These are phyloP conservation scores for Gavialis gangeticus DNA, from an alignment of 2,113 vertebrate species.

Conservation along the genomic window DNA sequence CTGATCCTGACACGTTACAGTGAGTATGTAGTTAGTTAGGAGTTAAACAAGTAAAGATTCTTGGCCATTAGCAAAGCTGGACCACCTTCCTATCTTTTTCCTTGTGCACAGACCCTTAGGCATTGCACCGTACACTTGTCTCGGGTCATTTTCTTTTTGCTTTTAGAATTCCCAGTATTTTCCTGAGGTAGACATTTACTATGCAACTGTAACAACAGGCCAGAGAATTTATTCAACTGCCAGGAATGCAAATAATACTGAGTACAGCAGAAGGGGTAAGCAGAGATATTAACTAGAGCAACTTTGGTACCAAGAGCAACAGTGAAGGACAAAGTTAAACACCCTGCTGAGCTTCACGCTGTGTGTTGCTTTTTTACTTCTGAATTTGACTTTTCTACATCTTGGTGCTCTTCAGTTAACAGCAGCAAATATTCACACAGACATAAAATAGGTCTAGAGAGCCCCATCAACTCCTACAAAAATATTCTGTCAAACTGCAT, in stretches of 20 bases:
- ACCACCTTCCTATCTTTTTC: fast-evolving
- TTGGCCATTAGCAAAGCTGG: neutral
- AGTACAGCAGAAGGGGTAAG: neutral
- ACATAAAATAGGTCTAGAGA: neutral
- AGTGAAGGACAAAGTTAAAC: neutral
- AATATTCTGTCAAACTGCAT: neutral
- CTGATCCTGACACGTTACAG: neutral
- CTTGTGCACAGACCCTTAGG: neutral
- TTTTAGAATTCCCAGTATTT: neutral
- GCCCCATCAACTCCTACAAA: neutral
- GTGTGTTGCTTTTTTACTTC: neutral
- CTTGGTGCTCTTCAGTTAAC: neutral
- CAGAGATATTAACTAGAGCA: neutral
- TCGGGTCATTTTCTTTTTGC: neutral
- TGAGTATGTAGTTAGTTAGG: neutral
- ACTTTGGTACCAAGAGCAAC: neutral
- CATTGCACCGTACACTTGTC: neutral
- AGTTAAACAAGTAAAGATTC: neutral
- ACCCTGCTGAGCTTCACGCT: neutral
- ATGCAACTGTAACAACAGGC: neutral
- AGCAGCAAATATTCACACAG: neutral
- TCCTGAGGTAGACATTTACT: neutral
- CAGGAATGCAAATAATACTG: neutral
- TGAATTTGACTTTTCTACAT: neutral
- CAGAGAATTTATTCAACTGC: neutral